Base-by-base conservation (phyloP, 2,113 vertebrate genomes). In the Chunga burmeisteri region DNA sequence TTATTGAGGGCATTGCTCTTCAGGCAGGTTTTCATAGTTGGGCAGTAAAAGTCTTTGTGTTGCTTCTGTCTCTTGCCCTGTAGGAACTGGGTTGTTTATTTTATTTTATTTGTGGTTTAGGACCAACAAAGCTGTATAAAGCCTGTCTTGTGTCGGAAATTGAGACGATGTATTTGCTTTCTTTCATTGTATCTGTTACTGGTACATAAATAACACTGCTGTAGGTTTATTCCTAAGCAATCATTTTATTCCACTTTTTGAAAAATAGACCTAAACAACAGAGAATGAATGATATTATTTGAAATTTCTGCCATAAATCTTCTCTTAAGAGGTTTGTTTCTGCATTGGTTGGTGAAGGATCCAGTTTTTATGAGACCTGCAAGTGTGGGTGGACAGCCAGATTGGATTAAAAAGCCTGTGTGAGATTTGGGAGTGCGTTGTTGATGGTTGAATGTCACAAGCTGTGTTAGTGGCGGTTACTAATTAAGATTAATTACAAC, bases 401-500 rank as follows among this genome's bases (percentile, higher is more conserved):
- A 78, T 75, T 49, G 50, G 85, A 66, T 91, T 74, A 23, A 73
- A 86, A 77, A 42, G 58, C 78, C 21, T 30, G 4, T 2, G 2
- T 63, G 88, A 88, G 82, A 46, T 58, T 34, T 65, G 82, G 63
- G 88, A 88, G 25, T 15, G 46, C 0, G 1, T n/a, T 80, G 68
- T 18, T 78, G 86, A 19, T 53, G 36, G 67, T 2, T 82, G 85
- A 80, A 50, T 92, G 90, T 93, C 85, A 88, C 86, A 66, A 36
- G 55, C 63, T 83, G 30, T 56, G 44, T 55, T 68, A 52, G 53
- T 6, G 49, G 16, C 66, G 77, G 68, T 81, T 87, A 74, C 67
- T 91, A 88, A 91, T 85, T 71, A 72, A 66, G 85, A 85, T 80
- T 71, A 88, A 90, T 92, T 88, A 63, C 82, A 86, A 55, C 47